phyloP scores from a whole-genome alignment of 1,140 invertebrate species.

The Heliconius himera region DNA sequence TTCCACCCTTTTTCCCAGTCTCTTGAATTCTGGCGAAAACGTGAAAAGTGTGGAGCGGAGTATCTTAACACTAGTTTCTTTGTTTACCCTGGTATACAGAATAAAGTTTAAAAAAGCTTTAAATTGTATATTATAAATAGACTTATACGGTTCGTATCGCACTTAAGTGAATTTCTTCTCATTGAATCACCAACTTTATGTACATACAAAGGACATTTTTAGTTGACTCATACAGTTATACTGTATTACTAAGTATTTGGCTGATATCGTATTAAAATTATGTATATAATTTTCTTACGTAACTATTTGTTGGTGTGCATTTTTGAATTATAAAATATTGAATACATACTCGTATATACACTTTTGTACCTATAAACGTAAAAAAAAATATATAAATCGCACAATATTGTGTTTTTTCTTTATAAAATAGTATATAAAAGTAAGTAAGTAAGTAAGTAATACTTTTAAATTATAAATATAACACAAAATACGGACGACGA shows the following conservation, averaged over 20 bases:
- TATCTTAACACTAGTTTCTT: not conserved
- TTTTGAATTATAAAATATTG: not conserved
- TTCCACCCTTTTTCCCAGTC: too few species aligned
- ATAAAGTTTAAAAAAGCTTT: not conserved
- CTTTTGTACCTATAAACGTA: too few species aligned
- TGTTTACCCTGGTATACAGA: not conserved
- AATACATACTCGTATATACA: not conserved
- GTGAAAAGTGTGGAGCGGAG: too few species aligned
- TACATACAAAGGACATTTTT: not conserved
- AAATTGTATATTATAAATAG: not conserved
- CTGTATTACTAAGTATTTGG: not conserved
- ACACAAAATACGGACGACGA: too few species aligned
- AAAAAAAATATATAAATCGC: too few species aligned
- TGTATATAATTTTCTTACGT: not conserved
- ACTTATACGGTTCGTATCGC: not conserved
- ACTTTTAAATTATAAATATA: too few species aligned
- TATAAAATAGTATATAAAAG: too few species aligned
- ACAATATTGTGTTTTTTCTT: too few species aligned
- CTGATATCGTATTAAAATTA: not conserved
- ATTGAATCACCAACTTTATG: slow-evolving; percentile 4
- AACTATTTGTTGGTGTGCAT: not conserved
- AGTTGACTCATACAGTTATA: slow-evolving; percentile 2
- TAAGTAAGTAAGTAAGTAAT: too few species aligned
- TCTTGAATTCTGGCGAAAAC: too few species aligned
- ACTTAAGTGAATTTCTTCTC: not conserved